Base-by-base conservation (phyloP, 2,113 vertebrate species). In the Ginglymostoma cirratum region DNA sequence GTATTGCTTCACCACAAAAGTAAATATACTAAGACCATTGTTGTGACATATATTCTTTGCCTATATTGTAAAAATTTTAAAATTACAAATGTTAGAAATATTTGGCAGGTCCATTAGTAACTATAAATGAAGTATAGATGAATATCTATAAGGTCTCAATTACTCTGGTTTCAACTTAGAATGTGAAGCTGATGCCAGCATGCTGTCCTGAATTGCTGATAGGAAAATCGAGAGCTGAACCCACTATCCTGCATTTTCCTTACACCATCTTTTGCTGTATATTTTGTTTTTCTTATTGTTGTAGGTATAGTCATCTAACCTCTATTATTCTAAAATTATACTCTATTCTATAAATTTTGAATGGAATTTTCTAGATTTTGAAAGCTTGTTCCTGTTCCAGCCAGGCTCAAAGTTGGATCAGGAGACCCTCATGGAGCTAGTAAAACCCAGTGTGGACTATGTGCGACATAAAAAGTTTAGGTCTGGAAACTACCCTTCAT, bases 371-470 rank as follows among this genome's bases (percentile, higher is more conserved):
- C 61, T 92, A 38, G 15, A 42, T 52, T 87, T 87, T 87, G 3
- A 55, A 30, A 55, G 55, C 8, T n/a, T 83, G 42, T 66, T 66
- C 21, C 19, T 67, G 34, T 93, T 93, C 61, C 96, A 99, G 99
- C 98, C 99, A 27, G 92, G 97, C 85, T 98, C 98, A 12, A 98
- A 98, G n/a, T 98, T 99, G 96, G 98, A 98, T 70, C 97, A 97
- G 48, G 99, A 99, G 95, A 96, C 98, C 3, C 96, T 99, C 96
- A 96, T 97, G 0, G 99, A 99, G 96, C 94, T 99, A 97, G 97
- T 99, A 93, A 99, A 98, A 76, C 99, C 99, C n/a, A 98, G 99
- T 97, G 97, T 99, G 7, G 99, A 99, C 97, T 99, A 99, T 0
- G 97, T 99, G 78, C 98, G 99, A 52, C 99, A 99, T 97, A 99